Percentiles rank a stretch among this genome's conserved stretches.
Conservation (phyloP, 2,888 invertebrate species). For the Blomia tropicalis region DNA sequence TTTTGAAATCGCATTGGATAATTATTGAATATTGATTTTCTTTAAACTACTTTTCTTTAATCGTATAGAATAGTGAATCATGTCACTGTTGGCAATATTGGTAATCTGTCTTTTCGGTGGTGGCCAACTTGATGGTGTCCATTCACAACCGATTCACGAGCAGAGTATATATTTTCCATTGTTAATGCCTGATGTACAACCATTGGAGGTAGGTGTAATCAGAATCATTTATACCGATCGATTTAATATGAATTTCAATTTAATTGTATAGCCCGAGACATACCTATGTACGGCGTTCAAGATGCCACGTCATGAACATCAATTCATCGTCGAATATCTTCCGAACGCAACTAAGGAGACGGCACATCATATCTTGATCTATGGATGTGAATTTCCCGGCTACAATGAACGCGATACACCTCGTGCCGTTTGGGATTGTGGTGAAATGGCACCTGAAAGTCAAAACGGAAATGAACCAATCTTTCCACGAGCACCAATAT, state of each 20-base stretch:
- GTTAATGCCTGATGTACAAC: constrained; percentile 65
- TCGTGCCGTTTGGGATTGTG: constrained; percentile 55
- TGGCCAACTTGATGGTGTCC: no score
- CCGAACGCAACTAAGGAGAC: constrained; percentile 78
- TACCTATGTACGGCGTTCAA: constrained; percentile 80
- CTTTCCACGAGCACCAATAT: constrained; percentile 26
- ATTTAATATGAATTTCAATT: neutral
- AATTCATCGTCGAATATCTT: constrained; percentile 81
- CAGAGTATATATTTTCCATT: constrained; percentile 34
- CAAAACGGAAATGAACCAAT: constrained; percentile 8
- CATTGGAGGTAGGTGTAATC: constrained; percentile 46
- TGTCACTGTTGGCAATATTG: neutral
- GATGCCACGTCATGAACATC: constrained; percentile 55
- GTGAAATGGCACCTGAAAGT: constrained; percentile 55
- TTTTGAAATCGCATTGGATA: no score
- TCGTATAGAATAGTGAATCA: neutral
- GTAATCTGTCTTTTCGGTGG: no score
- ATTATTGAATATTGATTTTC: no score
- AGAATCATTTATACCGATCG: neutral
- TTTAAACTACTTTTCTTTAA: no score
- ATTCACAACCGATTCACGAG: neutral
- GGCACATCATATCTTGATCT: constrained; percentile 82
- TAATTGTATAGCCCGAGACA: constrained; percentile 56
- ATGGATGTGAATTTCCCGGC: constrained; percentile 69
- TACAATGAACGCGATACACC: constrained; percentile 48